Conservation (phyloP, 2,888 invertebrate species). For the Therioaphis trifolii region DNA sequence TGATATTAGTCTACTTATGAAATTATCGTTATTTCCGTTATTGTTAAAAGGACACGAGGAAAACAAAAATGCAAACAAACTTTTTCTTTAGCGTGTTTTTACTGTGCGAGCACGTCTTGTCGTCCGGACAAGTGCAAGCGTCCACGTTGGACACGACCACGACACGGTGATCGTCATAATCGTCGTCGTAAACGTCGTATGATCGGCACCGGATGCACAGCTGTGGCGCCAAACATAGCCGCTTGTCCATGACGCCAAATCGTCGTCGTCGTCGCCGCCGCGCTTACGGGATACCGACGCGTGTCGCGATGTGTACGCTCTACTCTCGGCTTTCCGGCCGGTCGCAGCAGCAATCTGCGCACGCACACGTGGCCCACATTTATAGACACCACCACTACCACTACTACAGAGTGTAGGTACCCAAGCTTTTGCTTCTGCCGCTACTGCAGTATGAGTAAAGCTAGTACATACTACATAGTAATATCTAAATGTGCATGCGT, state of each 20-base stretch:
- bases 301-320: neutral
- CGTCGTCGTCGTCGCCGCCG: neutral
- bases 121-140: constrained; percentile 47
- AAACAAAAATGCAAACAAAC: constrained; percentile 17
- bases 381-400: no score
- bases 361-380: no score
- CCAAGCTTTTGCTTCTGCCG: no score
- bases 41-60: neutral
- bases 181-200: no score
- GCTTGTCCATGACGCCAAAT: constrained; percentile 38
- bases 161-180: neutral
- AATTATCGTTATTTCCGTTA: no score
- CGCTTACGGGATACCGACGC: neutral
- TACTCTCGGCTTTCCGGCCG: no score
- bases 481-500: no score
- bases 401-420: no score
- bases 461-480: no score
- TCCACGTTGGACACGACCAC: constrained; percentile 44
- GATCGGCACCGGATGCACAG: constrained; percentile 52
- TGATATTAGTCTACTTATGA: neutral
- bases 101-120: constrained; percentile 43
- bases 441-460: no score
- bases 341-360: no score
- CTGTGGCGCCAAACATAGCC: constrained; percentile 46
- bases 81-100: constrained; percentile 41